Evolutionary conservation across 2,113 vertebrate species (phyloP).

Genomic region (Sinosuthora webbiana): DNA sequence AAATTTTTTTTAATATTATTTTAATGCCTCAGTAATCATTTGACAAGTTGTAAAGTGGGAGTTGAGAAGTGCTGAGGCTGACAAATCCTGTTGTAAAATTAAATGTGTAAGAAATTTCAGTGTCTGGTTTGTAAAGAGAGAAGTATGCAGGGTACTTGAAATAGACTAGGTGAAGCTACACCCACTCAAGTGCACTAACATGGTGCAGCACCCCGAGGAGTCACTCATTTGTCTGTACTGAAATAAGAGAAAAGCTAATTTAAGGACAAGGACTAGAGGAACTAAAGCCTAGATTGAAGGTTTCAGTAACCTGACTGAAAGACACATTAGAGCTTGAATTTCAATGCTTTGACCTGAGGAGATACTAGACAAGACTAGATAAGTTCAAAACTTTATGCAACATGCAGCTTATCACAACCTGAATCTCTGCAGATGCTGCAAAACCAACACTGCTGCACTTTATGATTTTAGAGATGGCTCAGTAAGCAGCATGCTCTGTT

Average conservation of each 20-base stretch:
- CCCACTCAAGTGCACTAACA: background rate
- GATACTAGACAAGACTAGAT: background rate
- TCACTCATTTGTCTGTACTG: background rate
- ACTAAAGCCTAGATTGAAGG: background rate
- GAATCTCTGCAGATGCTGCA: background rate
- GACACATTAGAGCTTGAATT: background rate
- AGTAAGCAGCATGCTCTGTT: background rate
- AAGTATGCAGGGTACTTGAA: background rate
- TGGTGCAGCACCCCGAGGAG: background rate
- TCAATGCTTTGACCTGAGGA: background rate
- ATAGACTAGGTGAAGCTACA: background rate
- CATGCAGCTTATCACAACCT: background rate
- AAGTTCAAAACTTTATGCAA: background rate
- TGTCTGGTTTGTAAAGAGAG: background rate
- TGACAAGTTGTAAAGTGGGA: constrained; percentile 24
- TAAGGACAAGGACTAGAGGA: background rate
- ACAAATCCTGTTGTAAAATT: constrained; percentile 29
- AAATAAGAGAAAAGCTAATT: background rate
- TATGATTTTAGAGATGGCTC: background rate
- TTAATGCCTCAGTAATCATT: background rate
- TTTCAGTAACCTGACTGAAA: background rate
- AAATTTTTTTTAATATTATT: background rate
- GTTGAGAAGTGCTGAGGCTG: background rate
- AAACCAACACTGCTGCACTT: fast-evolving
- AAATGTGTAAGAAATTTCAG: constrained; percentile 5